phyloP scores from a whole-genome alignment of 2,888 invertebrate genomes.

The Leptinotarsa tumamoca region DNA sequence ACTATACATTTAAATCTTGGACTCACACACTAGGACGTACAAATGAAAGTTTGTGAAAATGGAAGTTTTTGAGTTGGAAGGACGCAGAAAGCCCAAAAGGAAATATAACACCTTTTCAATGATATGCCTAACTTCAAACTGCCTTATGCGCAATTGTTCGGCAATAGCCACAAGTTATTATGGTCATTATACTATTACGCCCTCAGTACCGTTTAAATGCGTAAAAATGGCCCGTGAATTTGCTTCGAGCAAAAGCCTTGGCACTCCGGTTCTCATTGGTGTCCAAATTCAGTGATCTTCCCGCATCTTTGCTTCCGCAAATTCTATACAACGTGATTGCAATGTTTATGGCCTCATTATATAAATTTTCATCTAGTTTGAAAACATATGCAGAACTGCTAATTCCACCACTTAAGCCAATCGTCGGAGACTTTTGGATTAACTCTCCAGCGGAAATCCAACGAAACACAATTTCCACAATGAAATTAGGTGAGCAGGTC shows the following conservation, averaged over 20 bases:
- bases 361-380: constrained; percentile 43
- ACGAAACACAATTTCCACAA: constrained; percentile 28
- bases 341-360: constrained; percentile 31
- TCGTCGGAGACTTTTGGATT: constrained; percentile 27
- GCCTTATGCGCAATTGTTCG: constrained; percentile 65
- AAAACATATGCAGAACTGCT: constrained; percentile 38
- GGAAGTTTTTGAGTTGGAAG: constrained; percentile 35
- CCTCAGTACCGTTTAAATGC: constrained; percentile 65
- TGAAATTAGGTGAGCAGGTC: constrained; percentile 35
- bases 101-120: constrained; percentile 60
- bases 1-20: constrained; percentile 58
- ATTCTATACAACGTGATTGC: constrained; percentile 35
- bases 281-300: constrained; percentile 50
- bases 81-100: constrained; percentile 38
- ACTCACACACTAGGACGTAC: constrained; percentile 35
- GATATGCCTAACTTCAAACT: constrained; percentile 64
- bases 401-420: constrained; percentile 42
- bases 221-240: constrained; percentile 66
- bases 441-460: constrained; percentile 33
- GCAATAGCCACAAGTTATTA: constrained; percentile 66
- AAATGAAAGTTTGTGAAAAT: constrained; percentile 20
- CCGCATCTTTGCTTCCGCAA: constrained; percentile 51
- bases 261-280: constrained; percentile 50
- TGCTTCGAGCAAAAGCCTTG: constrained; percentile 62
- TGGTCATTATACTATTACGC: constrained; percentile 68